Conservation (phyloP, 2,113 vertebrate species). For the Urocolius indicus region DNA sequence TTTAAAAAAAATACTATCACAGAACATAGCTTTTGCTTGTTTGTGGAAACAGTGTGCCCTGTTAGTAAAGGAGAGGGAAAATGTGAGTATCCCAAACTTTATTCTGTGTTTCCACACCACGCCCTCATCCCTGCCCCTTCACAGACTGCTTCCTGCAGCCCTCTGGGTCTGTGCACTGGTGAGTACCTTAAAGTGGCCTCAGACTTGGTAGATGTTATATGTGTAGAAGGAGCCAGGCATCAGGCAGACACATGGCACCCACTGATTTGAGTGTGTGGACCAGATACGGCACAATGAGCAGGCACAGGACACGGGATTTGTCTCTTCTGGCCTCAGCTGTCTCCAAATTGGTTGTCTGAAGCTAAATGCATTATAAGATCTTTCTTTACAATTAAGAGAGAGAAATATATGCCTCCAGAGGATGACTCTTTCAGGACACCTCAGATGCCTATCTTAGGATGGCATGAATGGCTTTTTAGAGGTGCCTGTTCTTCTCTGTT, state of each 20-base stretch:
- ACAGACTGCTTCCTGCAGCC: not conserved
- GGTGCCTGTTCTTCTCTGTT: not conserved
- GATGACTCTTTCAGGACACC: not conserved
- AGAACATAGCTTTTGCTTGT: not conserved
- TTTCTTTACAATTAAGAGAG: not conserved
- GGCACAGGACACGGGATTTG: rapidly evolving
- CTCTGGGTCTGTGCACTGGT: not conserved
- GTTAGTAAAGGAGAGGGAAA: not conserved
- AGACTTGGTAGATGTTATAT: not conserved
- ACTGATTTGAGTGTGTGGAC: not conserved
- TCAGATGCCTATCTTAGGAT: not conserved
- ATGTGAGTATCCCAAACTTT: not conserved
- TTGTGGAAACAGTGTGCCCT: not conserved
- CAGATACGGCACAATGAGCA: rapidly evolving
- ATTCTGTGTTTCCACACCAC: not conserved
- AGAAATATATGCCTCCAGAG: not conserved
- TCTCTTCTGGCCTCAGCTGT: not conserved
- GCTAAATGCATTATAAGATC: not conserved
- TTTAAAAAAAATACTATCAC: not conserved
- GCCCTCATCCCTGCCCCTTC: not conserved
- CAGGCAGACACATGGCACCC: not conserved
- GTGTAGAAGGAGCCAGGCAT: not conserved
- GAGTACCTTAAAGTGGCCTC: not conserved
- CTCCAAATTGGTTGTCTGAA: not conserved
- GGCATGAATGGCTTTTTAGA: not conserved